Conservation (phyloP, 2,888 invertebrate genomes). For the Eumerus sabulonum region DNA sequence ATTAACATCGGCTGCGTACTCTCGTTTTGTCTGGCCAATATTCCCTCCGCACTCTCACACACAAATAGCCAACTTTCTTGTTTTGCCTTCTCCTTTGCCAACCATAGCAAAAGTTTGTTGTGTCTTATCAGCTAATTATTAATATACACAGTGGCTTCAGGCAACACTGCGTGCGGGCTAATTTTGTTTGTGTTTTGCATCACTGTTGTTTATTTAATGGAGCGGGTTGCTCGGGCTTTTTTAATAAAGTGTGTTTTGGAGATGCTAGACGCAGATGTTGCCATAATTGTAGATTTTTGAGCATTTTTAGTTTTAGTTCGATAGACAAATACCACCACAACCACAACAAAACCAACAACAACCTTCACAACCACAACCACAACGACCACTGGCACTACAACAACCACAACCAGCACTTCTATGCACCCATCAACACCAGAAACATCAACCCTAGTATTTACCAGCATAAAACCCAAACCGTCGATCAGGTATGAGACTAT, state of each 20-base stretch:
- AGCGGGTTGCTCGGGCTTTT: too few relatives aligned
- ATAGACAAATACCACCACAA: too few relatives aligned
- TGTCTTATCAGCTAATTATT: slow-evolving; percentile 30
- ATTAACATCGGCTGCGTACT: slow-evolving; percentile 3
- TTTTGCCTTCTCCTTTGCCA: too few relatives aligned
- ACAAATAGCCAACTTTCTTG: slow-evolving; percentile 26
- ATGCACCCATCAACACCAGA: too few relatives aligned
- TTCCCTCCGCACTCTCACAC: slow-evolving; percentile 23
- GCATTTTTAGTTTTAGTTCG: slow-evolving; percentile 24
- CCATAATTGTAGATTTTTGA: slow-evolving; percentile 21
- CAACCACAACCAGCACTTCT: too few relatives aligned
- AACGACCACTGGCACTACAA: too few relatives aligned
- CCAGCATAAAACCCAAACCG: too few relatives aligned
- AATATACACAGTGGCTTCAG: slow-evolving; percentile 18
- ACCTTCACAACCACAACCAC: too few relatives aligned
- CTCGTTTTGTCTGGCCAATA: slow-evolving; percentile 20
- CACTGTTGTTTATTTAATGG: too few relatives aligned
- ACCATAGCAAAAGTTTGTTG: slow-evolving; percentile 13
- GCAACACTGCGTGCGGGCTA: slow-evolving; percentile 1
- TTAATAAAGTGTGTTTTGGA: slow-evolving; percentile 1
- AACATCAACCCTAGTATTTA: too few relatives aligned
- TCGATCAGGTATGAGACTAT: too few relatives aligned
- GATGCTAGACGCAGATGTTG: slow-evolving; percentile 1
- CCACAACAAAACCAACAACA: too few relatives aligned
- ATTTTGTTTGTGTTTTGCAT: not conserved